These are phyloP conservation scores for Vulpes vulpes DNA, from an alignment of 2,113 vertebrate species.

Conservation along the genomic window DNA sequence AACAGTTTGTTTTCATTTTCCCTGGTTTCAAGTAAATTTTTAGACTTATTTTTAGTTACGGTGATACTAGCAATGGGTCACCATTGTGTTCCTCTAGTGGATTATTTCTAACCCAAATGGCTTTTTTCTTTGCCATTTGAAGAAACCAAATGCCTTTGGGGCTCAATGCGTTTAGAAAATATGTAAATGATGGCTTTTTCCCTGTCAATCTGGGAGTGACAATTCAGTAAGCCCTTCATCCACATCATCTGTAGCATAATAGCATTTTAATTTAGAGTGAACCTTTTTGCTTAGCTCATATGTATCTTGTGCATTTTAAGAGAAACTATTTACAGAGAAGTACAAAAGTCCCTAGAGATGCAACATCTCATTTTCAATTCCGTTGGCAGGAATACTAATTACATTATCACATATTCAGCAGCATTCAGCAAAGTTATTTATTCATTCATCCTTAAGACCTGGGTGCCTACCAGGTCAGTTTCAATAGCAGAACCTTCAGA, in stretches of 20 bases:
- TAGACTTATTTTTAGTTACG: slow-evolving; percentile 69
- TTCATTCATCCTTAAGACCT: slow-evolving; percentile 87
- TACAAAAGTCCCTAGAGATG: slow-evolving; percentile 81
- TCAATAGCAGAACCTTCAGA: slow-evolving; percentile 86
- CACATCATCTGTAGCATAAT: slow-evolving; percentile 79
- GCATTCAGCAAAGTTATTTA: slow-evolving; percentile 89
- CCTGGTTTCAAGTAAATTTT: slow-evolving; percentile 47
- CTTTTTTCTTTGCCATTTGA: slow-evolving; percentile 56
- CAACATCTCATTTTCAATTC: slow-evolving; percentile 88
- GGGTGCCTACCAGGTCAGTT: slow-evolving; percentile 86
- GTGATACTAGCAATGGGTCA: slow-evolving; percentile 42
- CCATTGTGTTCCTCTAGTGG: slow-evolving; percentile 38
- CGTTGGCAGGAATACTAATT: slow-evolving; percentile 89
- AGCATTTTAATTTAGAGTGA: slow-evolving; percentile 82
- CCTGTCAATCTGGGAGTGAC: slow-evolving; percentile 66
- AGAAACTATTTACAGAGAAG: slow-evolving; percentile 78
- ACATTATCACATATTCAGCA: slow-evolving; percentile 88
- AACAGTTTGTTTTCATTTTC: slow-evolving; percentile 53
- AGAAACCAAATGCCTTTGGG: slow-evolving; percentile 72
- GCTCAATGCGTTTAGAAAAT: slow-evolving; percentile 63
- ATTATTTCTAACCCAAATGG: slow-evolving; percentile 69
- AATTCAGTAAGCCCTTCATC: slow-evolving; percentile 74
- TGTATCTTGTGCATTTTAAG: slow-evolving; percentile 78
- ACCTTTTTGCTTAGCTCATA: slow-evolving; percentile 83
- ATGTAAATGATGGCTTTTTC: slow-evolving; percentile 73